Evolutionary conservation across 2,888 invertebrate genomes (phyloP).

Genomic region (Eustalomyia histrio): DNA sequence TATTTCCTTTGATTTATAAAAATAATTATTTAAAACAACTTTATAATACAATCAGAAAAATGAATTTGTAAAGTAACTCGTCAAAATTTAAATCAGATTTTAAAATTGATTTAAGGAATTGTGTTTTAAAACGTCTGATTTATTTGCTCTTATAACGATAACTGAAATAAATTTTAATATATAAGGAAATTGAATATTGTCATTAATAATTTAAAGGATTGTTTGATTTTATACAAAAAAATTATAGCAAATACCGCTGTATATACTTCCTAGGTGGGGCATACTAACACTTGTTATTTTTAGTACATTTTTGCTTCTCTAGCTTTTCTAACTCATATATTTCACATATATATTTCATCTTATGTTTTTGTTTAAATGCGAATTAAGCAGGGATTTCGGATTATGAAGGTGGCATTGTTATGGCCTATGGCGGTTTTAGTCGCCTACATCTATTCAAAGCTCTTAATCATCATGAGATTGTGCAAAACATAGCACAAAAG

Average conservation of each 20-base stretch:
- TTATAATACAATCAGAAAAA: too few relatives aligned
- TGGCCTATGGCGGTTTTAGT: slow-evolving; percentile 95
- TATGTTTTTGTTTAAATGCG: slow-evolving; percentile 68
- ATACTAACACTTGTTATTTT: slow-evolving; percentile 42
- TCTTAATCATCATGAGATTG: slow-evolving; percentile 90
- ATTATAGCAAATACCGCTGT: neutral
- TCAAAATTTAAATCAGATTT: too few relatives aligned
- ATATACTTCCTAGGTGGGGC: slow-evolving; percentile 44
- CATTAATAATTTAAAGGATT: too few relatives aligned
- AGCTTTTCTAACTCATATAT: slow-evolving; percentile 56
- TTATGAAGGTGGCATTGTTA: slow-evolving; percentile 94
- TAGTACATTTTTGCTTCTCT: slow-evolving; percentile 30
- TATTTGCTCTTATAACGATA: too few relatives aligned
- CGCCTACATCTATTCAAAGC: slow-evolving; percentile 94
- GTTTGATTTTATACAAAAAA: too few relatives aligned
- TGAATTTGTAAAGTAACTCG: too few relatives aligned
- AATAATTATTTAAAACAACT: too few relatives aligned
- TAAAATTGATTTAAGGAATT: too few relatives aligned
- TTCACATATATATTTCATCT: slow-evolving; percentile 62
- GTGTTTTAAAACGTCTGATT: too few relatives aligned
- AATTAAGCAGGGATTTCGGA: slow-evolving; percentile 86
- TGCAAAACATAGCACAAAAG: slow-evolving; percentile 91
- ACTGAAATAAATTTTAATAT: too few relatives aligned
- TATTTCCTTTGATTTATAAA: too few relatives aligned
- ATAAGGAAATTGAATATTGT: too few relatives aligned